Conservation (phyloP, 1,140 invertebrate genomes). For the Lethrus apterus region DNA sequence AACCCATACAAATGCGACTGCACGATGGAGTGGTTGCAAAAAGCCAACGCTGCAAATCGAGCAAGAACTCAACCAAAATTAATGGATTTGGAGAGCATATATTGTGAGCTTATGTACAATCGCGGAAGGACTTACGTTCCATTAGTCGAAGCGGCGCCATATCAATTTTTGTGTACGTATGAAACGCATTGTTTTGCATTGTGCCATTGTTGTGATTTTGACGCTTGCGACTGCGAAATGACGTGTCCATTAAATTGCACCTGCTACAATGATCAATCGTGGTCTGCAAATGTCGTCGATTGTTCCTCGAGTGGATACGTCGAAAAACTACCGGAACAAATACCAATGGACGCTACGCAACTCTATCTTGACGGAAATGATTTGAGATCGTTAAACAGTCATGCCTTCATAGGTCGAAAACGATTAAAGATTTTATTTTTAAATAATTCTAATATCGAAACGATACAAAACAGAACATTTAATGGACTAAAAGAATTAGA, state of each 20-base stretch:
- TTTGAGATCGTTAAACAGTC: constrained; percentile 66
- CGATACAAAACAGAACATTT: constrained; percentile 83
- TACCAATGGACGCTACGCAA: constrained; percentile 89
- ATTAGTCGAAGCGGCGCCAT: constrained; percentile 72
- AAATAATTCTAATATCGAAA: constrained; percentile 78
- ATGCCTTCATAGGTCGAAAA: constrained; percentile 86
- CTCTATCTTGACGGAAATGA: constrained; percentile 85
- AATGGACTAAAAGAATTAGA: constrained; percentile 77
- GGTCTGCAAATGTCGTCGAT: constrained; percentile 87
- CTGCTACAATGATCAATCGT: constrained; percentile 87
- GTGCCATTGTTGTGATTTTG: constrained; percentile 90
- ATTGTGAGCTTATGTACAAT: constrained; percentile 81
- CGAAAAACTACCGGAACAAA: constrained; percentile 66
- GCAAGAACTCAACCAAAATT: constrained; percentile 75
- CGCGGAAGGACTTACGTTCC: constrained; percentile 71
- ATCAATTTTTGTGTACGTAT: constrained; percentile 88
- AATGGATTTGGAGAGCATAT: constrained; percentile 81
- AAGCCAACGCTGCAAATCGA: constrained; percentile 68
- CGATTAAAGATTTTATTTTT: constrained; percentile 73
- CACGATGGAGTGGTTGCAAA: constrained; percentile 76
- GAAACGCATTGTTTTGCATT: constrained; percentile 82
- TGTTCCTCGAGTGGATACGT: constrained; percentile 71
- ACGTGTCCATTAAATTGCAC: constrained; percentile 85
- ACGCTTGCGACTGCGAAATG: constrained; percentile 93
- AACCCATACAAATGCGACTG: constrained; percentile 90